Conservation (phyloP, 2,113 vertebrate species). For the Galemys pyrenaicus region DNA sequence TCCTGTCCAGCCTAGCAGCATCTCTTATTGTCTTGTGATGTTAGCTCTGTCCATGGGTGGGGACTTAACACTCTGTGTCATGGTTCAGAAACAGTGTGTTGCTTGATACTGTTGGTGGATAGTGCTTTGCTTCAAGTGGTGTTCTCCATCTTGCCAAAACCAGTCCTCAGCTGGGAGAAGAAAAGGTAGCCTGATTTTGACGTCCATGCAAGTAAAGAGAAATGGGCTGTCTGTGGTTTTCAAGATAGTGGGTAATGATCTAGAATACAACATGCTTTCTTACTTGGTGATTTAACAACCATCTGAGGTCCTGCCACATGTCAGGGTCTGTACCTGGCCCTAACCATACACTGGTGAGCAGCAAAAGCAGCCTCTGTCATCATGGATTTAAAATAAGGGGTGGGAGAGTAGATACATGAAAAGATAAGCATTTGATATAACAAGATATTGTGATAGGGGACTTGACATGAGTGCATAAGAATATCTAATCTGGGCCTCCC, state of each 20-base stretch:
- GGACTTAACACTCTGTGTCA: neutral
- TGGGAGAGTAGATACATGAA: neutral
- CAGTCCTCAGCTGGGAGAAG: neutral
- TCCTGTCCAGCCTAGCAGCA: neutral
- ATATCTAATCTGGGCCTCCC: neutral
- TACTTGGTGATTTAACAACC: neutral
- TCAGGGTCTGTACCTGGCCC: neutral
- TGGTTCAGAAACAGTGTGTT: conserved; percentile 12
- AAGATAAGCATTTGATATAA: neutral
- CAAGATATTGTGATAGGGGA: neutral
- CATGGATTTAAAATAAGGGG: neutral
- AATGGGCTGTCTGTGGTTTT: conserved; percentile 24
- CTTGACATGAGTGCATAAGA: neutral
- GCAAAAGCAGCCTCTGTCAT: neutral
- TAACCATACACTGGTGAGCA: neutral
- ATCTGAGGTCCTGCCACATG: neutral
- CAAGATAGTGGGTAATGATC: neutral
- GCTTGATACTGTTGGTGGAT: neutral
- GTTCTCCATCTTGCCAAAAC: neutral
- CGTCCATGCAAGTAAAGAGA: neutral
- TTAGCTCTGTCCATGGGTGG: neutral
- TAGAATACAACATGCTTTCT: neutral
- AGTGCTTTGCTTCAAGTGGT: neutral
- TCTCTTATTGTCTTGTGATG: neutral
- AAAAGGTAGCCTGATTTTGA: neutral